Conservation (phyloP, 2,888 invertebrate species). For the Rugalucina vietnamica region DNA sequence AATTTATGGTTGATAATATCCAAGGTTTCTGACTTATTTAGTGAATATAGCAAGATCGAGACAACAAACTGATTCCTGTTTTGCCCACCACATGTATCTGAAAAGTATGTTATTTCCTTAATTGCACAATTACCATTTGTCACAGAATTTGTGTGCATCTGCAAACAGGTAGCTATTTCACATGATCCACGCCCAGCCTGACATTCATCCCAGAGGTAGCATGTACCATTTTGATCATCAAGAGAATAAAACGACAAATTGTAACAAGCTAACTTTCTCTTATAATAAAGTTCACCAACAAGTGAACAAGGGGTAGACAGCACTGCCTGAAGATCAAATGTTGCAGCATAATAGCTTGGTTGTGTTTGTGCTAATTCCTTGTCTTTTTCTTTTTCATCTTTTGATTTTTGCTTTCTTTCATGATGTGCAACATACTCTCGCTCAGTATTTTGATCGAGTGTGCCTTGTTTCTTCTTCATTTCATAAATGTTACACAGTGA, state of each 20-base stretch:
- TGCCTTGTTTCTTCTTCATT: constrained; percentile 11
- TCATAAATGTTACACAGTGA: constrained; percentile 12
- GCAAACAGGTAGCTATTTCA: constrained; percentile 31
- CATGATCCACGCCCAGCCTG: constrained; percentile 34
- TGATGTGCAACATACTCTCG: constrained; percentile 24
- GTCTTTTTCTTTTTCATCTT: constrained; percentile 21
- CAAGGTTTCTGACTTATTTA: background rate
- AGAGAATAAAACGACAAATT: constrained; percentile 36
- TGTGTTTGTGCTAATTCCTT: constrained; percentile 6
- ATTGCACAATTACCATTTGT: background rate
- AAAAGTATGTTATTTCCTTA: constrained; percentile 35
- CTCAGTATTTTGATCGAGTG: background rate
- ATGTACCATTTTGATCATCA: constrained; percentile 33
- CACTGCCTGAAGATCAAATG: constrained; percentile 42
- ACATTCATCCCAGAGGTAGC: constrained; percentile 35
- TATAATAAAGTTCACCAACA: constrained; percentile 49
- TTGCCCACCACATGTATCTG: constrained; percentile 46
- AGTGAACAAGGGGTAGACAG: constrained; percentile 29
- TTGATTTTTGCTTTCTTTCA: constrained; percentile 7
- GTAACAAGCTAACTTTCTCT: constrained; percentile 31
- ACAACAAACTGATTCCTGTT: constrained; percentile 53
- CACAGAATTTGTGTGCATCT: constrained; percentile 13
- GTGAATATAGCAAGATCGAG: constrained; percentile 16
- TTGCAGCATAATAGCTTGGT: constrained; percentile 11
- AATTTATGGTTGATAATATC: background rate